Evolutionary conservation across 2,113 vertebrate species (phyloP), one percentile per base, ranked within the genome.

Genomic region (Lutjanus erythropterus): DNA sequence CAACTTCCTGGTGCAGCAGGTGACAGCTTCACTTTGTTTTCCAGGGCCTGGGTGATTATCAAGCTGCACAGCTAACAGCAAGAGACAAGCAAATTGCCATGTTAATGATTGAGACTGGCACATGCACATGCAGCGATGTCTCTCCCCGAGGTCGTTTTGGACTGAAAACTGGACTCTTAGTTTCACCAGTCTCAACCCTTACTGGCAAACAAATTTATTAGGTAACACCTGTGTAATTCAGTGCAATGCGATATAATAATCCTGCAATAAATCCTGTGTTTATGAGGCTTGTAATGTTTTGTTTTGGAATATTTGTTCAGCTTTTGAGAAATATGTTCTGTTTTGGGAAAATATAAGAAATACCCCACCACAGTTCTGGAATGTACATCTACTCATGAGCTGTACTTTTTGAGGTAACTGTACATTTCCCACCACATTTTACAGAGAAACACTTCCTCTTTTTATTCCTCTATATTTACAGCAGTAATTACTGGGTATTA

Each of bases 81-180:
- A 55, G 37, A 62, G 59, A 81, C 67, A 44, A 69, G 42, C 59
- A 76, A 70, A 73, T 68, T 69, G 29, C 46, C 39, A 44, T 10
- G 74, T 88, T 84, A 77, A 87, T 84, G 83, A 81, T 41, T 86
- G 76, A 84, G 69, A 62, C 35, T 9, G 60, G 52, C 73, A 52
- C 50, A 25, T 76, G 62, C 58, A 75, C 53, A 29, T 29, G 73
- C 23, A 60, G 15, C 2, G 33, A 15, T 37, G 33, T 64, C 59
- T 71, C 29, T 35, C 16, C 33, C 33, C 15, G 6, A 23, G 16
- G 50, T 47, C 49, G 39, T 18, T 46, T 64, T 77, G 47, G 33
- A 33, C 27, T 42, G 39, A 52, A 41, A 55, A 66, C 14, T 44
- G 67, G 69, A 68, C 74, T 60, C 78, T 61, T 35, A 71, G 47